Percentiles rank a stretch among this genome's conserved stretches.
These are phyloP conservation scores for Prunella fulvescens DNA, from an alignment of 2,113 vertebrate genomes.

Conservation along the genomic window DNA sequence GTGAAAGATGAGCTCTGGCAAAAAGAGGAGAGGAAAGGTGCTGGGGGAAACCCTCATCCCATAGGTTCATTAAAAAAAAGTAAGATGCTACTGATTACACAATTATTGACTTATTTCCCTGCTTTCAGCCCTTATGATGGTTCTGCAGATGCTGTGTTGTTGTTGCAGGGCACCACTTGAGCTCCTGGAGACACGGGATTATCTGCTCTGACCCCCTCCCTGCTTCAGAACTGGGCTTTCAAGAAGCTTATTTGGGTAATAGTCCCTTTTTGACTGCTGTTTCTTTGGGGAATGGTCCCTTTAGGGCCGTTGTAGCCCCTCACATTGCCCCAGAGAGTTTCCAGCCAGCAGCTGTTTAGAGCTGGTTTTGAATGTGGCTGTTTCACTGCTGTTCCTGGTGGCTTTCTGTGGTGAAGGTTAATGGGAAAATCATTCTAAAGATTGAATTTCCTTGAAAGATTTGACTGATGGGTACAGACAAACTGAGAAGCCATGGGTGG, in stretches of 20 bases:
- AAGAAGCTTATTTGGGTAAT: background rate
- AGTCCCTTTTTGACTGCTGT: background rate
- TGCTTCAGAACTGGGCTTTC: background rate
- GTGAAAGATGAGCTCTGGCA: slow-evolving; percentile 60
- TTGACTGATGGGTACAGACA: background rate
- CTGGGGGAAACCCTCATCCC: background rate
- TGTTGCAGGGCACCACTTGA: background rate
- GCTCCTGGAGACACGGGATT: background rate
- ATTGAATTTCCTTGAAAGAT: background rate
- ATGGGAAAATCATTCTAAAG: background rate
- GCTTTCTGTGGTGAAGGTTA: background rate
- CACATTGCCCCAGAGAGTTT: background rate
- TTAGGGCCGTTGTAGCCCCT: background rate
- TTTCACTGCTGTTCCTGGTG: background rate
- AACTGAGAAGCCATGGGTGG: background rate
- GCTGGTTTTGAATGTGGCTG: background rate
- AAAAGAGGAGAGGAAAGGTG: background rate
- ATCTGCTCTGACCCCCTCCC: background rate
- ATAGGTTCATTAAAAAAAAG: slow-evolving; percentile 60
- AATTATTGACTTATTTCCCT: background rate
- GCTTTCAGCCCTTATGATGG: background rate
- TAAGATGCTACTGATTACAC: slow-evolving; percentile 7
- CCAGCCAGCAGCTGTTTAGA: background rate
- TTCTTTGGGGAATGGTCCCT: background rate
- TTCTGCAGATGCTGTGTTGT: background rate